These are phyloP conservation scores for Bombus vancouverensis DNA, from an alignment of 1,140 invertebrate genomes.

Conservation along the genomic window DNA sequence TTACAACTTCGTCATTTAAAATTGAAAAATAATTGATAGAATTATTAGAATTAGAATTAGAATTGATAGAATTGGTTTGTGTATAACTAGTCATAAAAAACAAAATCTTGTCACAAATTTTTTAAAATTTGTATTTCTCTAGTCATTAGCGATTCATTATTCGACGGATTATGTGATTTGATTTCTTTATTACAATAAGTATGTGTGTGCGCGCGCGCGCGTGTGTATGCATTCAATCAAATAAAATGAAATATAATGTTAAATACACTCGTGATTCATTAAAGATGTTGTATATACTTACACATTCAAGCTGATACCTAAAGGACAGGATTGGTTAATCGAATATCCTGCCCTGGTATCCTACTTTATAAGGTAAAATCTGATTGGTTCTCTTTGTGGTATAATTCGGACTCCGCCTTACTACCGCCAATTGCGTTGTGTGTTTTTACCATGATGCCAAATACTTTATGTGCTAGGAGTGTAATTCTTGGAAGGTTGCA, in stretches of 20 bases:
- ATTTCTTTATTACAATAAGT: background rate
- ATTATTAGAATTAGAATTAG: background rate
- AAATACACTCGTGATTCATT: conserved; percentile 33
- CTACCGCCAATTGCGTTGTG: conserved; percentile 79
- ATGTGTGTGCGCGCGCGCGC: accelerated
- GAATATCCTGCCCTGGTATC: conserved; percentile 84
- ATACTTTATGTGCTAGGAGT: conserved; percentile 71
- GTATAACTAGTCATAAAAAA: no score
- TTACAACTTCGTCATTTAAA: background rate
- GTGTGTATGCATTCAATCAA: background rate
- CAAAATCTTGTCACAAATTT: background rate
- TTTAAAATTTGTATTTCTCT: background rate
- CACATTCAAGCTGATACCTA: conserved; percentile 74
- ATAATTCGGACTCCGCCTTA: conserved; percentile 80
- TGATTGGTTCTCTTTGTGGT: conserved; percentile 85
- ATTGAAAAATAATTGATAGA: background rate
- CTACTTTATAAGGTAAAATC: conserved; percentile 84
- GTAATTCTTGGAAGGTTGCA: conserved; percentile 58
- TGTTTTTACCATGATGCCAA: conserved; percentile 77
- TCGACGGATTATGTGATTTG: background rate
- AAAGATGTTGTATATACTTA: conserved; percentile 43
- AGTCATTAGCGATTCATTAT: background rate
- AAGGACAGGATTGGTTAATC: conserved; percentile 83
- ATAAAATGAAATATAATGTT: conserved; percentile 16
- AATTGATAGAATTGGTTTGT: no score